Evolutionary conservation across 64 coral and sea anemone genomes (phyloP).

Genomic region (Actinia equina): DNA sequence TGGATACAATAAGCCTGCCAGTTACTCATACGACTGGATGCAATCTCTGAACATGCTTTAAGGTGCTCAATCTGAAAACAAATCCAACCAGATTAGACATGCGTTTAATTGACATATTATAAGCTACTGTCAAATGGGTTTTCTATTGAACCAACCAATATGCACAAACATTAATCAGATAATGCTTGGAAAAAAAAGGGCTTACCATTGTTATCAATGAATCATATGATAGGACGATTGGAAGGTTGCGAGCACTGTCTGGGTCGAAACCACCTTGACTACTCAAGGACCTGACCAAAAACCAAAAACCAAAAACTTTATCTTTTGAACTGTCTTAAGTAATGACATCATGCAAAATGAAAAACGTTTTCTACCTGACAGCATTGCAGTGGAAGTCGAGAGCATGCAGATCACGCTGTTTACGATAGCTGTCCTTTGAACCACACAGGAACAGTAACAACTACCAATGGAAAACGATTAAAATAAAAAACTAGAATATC

Average conservation of each 20-base stretch:
- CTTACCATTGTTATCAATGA: conserved; percentile 80
- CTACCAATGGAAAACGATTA: conserved; percentile 15
- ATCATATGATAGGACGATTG: conserved; percentile 73
- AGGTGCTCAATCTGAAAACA: conserved; percentile 83
- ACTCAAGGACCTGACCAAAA: conserved; percentile 58
- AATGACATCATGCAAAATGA: no score
- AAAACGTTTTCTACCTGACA: conserved; percentile 55
- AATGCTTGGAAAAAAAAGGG: neutral
- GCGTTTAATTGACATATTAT: no score
- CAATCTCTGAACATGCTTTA: conserved; percentile 94
- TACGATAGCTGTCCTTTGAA: conserved; percentile 93
- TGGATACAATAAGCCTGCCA: conserved; percentile 95
- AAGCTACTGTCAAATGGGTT: neutral
- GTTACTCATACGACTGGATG: conserved; percentile 87
- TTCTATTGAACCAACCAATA: neutral
- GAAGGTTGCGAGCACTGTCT: conserved; percentile 51
- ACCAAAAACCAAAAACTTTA: neutral
- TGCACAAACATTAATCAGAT: no score
- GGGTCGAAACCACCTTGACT: conserved; percentile 74
- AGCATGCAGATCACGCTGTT: conserved; percentile 78
- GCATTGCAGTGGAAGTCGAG: conserved; percentile 84
- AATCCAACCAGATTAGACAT: neutral
- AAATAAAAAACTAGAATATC: no score
- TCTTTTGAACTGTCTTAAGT: no score
- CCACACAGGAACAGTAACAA: conserved; percentile 92